Conservation (phyloP, 1,140 invertebrate genomes). For the Metopolophium dirhodum region DNA sequence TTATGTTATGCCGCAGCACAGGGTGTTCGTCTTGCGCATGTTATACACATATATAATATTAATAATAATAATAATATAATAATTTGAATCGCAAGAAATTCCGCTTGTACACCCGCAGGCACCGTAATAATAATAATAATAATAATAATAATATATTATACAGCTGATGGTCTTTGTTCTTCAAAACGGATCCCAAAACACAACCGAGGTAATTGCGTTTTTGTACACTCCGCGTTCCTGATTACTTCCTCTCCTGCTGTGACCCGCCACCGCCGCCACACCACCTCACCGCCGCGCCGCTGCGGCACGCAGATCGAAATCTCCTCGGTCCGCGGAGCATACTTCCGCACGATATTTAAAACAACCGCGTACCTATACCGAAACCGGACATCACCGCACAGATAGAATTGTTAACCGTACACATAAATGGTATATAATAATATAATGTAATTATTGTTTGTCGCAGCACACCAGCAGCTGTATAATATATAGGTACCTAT, state of each 20-base stretch:
- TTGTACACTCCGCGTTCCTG: conserved; percentile 36
- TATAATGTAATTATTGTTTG: too few relatives aligned
- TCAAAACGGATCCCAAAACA: conserved; percentile 36
- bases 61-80: background rate
- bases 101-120: background rate
- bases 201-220: conserved; percentile 44
- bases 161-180: conserved; percentile 21
- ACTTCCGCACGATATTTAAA: conserved; percentile 46
- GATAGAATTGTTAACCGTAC: background rate
- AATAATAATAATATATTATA: background rate
- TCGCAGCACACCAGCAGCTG: too few relatives aligned
- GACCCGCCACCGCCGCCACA: background rate
- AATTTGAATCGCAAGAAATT: conserved; percentile 1
- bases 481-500: too few relatives aligned
- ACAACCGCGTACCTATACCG: background rate
- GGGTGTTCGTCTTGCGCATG: background rate
- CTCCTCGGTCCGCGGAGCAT: conserved; percentile 36
- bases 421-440: too few relatives aligned
- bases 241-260: conserved; percentile 46
- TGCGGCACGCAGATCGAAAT: conserved; percentile 31
- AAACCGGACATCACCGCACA: background rate
- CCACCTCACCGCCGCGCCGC: background rate
- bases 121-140: background rate
- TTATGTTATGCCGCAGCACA: background rate
- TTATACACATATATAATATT: background rate